Evolutionary conservation across 1,140 invertebrate species (phyloP).

Genomic region (Eriosoma lanigerum): DNA sequence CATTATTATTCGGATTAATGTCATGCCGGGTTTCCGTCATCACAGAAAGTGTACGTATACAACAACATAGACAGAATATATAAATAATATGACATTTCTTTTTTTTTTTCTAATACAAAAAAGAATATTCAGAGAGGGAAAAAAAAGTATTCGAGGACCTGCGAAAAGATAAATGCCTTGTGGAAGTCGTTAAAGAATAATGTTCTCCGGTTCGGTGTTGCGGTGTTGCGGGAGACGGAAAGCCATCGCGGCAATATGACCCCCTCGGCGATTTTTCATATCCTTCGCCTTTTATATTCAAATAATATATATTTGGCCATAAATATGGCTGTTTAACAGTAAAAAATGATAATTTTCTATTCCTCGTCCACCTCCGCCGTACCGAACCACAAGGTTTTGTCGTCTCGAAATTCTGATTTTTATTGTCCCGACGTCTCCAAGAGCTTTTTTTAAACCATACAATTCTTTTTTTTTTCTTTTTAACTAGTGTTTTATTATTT

Average conservation of each 20-base stretch:
- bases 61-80: conserved; percentile 34
- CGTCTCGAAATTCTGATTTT: conserved; percentile 42
- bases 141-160: conserved; percentile 48
- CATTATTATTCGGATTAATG: conserved; percentile 39
- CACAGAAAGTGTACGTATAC: conserved; percentile 13
- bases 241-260: conserved; percentile 49
- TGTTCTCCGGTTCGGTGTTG: conserved; percentile 47
- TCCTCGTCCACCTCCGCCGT: background rate
- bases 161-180: conserved; percentile 51
- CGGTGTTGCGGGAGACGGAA: conserved; percentile 28
- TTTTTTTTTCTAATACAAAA: conserved; percentile 34
- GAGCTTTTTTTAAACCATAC: conserved; percentile 20
- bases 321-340: conserved; percentile 52
- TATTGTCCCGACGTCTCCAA: conserved; percentile 44
- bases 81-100: background rate
- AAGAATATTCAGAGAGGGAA: conserved; percentile 25
- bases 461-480: conserved; percentile 3
- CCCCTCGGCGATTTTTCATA: conserved; percentile 51
- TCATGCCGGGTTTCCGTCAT: conserved; percentile 44
- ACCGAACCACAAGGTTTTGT: conserved; percentile 40
- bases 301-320: conserved; percentile 51
- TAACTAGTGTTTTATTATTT: conserved; percentile 24
- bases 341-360: conserved; percentile 49
- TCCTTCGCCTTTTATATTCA: conserved; percentile 51
- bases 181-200: conserved; percentile 52